These are phyloP conservation scores for Vicugna pacos DNA, from an alignment of 2,113 vertebrate species.

Conservation along the genomic window DNA sequence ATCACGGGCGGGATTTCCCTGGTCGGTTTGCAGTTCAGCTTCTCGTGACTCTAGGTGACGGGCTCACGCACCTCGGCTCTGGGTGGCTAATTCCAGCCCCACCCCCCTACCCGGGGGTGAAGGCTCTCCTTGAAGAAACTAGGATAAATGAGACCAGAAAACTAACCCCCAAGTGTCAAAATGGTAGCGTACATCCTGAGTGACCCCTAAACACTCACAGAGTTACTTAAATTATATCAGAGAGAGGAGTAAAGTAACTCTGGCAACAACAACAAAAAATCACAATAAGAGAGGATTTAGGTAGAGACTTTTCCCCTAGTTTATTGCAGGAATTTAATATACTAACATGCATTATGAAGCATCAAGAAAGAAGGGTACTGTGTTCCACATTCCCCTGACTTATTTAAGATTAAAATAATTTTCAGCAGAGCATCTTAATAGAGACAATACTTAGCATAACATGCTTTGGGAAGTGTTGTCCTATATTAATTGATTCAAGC, in stretches of 20 bases:
- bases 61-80: accelerated
- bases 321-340: neutral
- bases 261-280: neutral
- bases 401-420: constrained; percentile 1
- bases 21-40: neutral
- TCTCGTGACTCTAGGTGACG: neutral
- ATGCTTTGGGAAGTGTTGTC: neutral
- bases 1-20: neutral
- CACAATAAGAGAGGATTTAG: neutral
- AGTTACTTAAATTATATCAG: neutral
- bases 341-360: neutral
- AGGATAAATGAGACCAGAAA: neutral
- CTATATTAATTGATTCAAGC: neutral
- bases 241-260: neutral
- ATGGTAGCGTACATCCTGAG: neutral
- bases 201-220: neutral
- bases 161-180: neutral
- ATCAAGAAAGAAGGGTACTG: neutral
- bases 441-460: neutral
- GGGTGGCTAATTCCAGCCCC: neutral
- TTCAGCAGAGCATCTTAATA: neutral
- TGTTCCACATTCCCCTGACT: neutral
- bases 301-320: neutral
- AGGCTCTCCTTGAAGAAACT: neutral
- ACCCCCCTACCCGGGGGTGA: accelerated